These are phyloP conservation scores for Callithrix jacchus DNA, from an alignment of 2,113 vertebrate genomes.

Conservation along the genomic window DNA sequence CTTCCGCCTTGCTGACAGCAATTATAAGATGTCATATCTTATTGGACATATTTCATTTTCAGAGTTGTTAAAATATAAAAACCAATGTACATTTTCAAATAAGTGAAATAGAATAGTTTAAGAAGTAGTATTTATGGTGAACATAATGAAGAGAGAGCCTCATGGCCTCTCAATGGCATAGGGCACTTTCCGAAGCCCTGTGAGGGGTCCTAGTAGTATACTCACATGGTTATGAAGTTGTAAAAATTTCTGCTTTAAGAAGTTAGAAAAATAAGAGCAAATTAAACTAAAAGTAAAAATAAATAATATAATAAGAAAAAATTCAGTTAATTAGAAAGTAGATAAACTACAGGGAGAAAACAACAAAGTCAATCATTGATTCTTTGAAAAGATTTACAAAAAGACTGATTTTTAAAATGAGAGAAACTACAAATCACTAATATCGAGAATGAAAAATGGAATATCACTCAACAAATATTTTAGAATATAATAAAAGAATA, in stretches of 20 bases:
- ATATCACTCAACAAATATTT: slow-evolving; percentile 22
- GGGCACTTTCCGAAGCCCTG: background rate
- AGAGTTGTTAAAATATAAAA: background rate
- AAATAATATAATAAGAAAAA: background rate
- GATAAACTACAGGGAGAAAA: background rate
- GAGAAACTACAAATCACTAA: background rate
- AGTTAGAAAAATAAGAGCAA: background rate
- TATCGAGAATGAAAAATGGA: slow-evolving; percentile 1
- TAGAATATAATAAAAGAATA: background rate
- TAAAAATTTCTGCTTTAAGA: slow-evolving; percentile 7
- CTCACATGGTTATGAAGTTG: background rate
- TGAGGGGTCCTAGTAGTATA: background rate
- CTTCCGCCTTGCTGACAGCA: background rate
- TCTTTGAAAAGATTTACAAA: background rate
- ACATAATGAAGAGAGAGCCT: background rate
- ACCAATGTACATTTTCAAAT: background rate
- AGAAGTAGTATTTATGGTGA: background rate
- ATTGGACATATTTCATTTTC: background rate
- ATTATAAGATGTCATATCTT: background rate
- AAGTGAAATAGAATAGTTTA: background rate
- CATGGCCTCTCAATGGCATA: background rate
- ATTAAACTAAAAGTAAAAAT: background rate
- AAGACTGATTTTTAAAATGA: background rate
- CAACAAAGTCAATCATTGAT: background rate
- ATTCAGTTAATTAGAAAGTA: slow-evolving; percentile 15